Base-by-base conservation (phyloP, 2,113 vertebrate genomes). In the Petrocephalus zakoni region DNA sequence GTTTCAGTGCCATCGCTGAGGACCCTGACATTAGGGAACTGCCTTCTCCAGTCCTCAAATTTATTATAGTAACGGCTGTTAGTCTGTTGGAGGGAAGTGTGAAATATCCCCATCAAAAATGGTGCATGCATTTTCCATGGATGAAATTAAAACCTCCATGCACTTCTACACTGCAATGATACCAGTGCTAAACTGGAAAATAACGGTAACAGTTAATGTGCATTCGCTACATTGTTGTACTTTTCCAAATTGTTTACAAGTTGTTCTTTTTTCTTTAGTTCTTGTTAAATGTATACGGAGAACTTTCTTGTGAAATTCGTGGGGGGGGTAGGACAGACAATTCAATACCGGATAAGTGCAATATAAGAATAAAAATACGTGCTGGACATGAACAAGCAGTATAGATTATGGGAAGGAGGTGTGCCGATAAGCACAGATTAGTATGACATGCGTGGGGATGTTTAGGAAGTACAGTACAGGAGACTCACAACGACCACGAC, bases 1-100 rank as follows among this genome's bases (percentile, higher is more conserved):
- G 55, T 93, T 89, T 61, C 93, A 0, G 96, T 96, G 22, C 94
- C 92, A 90, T 97, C 96, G 56, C 88, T 95, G 85, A 97, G 88
- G 10, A 96, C 85, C 88, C 90, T 89, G 87, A 96, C 95, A 82
- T 90, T 93, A 22, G 93, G 87, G 89, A 94, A 96, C 9, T 91
- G 90, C 52, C 92, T 87, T 3, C 95, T 95, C 96, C 96, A 97
- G 21, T 94, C 92, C 78, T 95, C 90, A 91, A 97, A 97, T 0
- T 92, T 93, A 83, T 92, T 83, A 3, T 89, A 86, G 92, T 95
- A 94, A 7, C 94, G 87, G n/a, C 93, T 92, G 85, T 97, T 97
- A 1, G 96, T 96, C 96, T 97, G 92, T 89, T 89, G 72, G 68
- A 78, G 81, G 56, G 85, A 92, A 86, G 17, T 88, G 17, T 86